Evolutionary conservation across 2,888 invertebrate species (phyloP), one percentile per base, ranked within the genome.

Genomic region (Rhagonycha lutea): DNA sequence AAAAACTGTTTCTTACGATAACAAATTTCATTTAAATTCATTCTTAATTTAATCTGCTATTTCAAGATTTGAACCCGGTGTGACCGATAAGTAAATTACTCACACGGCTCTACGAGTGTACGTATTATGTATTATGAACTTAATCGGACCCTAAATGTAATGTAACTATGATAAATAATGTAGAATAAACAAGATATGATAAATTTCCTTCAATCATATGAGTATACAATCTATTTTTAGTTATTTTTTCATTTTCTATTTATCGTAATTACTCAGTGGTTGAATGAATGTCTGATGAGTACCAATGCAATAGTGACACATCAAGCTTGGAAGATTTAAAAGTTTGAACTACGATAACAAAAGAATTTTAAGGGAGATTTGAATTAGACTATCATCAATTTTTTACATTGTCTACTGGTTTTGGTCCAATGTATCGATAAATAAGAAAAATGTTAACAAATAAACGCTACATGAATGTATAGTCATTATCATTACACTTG

Each of bases 401-500:
- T 47, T 47, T 47, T 47, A 47, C n/a, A 47, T 47, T 47, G 47
- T 47, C 47, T n/a, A 47, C 47, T 47, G 47, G 47, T 47, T 47
- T 47, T 47, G 47, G 47, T n/a, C n/a, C 47, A 7, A n/a, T n/a
- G n/a, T 47, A 47, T 47, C 47, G n/a, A 47, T 47, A 47, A 47
- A 47, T 47, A 47, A 47, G 47, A 47, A 18, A 70, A 68, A 65
- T 68, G 32, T 68, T 61, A 73, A 73, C 29, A 68, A 73, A 73
- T 60, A 68, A 32, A 68, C 68, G 68, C 61, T 14, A 61, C 60
- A 73, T 68, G 32, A 71, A 67, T 72, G 61, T 61, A 61, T 61
- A 73, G 62, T 73, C 68, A 73, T 68, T 68, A 47, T 73, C 68
- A 73, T 68, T 68, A 47, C 72, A 71, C 68, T 73, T 26, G 61